Conservation (phyloP, 2,797 vertebrate genomes). For the Gymnopithys bicolor region DNA sequence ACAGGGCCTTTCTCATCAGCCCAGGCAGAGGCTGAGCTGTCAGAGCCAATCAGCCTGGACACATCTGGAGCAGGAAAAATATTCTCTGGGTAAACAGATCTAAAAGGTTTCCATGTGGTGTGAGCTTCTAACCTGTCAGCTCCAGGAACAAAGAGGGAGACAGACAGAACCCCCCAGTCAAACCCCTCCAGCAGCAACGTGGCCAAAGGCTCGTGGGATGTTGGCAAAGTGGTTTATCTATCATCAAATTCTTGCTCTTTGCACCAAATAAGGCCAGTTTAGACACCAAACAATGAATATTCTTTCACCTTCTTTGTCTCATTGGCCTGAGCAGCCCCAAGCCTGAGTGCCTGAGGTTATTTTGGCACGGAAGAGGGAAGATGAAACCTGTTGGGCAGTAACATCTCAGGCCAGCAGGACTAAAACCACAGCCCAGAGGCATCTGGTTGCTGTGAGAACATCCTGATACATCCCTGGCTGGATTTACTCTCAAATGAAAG, state of each 20-base stretch:
- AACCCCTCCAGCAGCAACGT: neutral
- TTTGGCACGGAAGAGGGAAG: neutral
- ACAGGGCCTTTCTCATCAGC: neutral
- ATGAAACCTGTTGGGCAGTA: neutral
- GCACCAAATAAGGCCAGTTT: neutral
- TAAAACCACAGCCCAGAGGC: neutral
- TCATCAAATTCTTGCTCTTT: neutral
- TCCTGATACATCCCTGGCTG: neutral
- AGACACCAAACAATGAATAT: neutral
- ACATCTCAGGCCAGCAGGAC: neutral
- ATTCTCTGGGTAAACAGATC: neutral
- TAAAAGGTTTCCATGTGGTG: neutral
- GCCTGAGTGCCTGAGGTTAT: neutral
- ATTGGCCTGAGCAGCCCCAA: neutral
- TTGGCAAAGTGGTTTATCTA: neutral
- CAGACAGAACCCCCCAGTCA: neutral
- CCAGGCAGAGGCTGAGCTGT: neutral
- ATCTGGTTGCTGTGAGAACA: neutral
- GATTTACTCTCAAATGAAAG: constrained; percentile 18
- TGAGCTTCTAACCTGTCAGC: neutral
- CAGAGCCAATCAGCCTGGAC: constrained; percentile 16
- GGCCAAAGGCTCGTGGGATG: neutral
- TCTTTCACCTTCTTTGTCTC: neutral
- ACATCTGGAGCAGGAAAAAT: neutral
- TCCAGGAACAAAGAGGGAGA: neutral